Evolutionary conservation across 2,113 vertebrate species (phyloP), one percentile per base, ranked within the genome.

Genomic region (Osmerus eperlanus): DNA sequence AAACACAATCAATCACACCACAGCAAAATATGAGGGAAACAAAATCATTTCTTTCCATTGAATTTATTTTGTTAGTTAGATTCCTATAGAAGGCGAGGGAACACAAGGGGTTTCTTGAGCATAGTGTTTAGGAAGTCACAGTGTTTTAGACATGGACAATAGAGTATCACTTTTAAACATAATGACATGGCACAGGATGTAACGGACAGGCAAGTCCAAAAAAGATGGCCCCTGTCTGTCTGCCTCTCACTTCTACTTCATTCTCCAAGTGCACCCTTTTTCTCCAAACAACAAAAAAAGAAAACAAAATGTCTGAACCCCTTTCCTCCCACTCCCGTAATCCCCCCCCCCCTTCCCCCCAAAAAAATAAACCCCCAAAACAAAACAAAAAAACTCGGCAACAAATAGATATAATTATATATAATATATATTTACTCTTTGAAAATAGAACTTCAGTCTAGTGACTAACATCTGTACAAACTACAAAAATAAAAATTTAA

Each of bases 401-500:
- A 90, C 89, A 92, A 92, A 91, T 91, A 93, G 81, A 92, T 92
- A 90, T 92, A 93, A 90, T 92, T 92, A 92, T 94, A 94, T 96
- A 94, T 94, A 92, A 94, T 94, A 95, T 94, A 93, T 93, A 94
- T 94, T 93, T 92, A 95, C 91, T 97, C 93, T 96, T 95, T 94
- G 95, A 97, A 96, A 97, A 96, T 93, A 96, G 92, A 94, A 93
- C 91, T 95, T 95, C 94, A 88, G 91, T 94, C 92, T 92, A 91
- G 86, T 83, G 89, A 93, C 94, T 94, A 94, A 90, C 90, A 93
- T 92, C 93, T 95, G 92, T 95, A 94, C 93, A 94, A 91, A 94
- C 93, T 96, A 97, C 93, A 97, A 97, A 97, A 97, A 96, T 96
- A 97, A 94, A 96, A 84, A 85, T 92, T 92, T 91, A 65, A 94